These are phyloP conservation scores for Catocala nupta DNA, from an alignment of 2,888 invertebrate genomes.

Conservation along the genomic window DNA sequence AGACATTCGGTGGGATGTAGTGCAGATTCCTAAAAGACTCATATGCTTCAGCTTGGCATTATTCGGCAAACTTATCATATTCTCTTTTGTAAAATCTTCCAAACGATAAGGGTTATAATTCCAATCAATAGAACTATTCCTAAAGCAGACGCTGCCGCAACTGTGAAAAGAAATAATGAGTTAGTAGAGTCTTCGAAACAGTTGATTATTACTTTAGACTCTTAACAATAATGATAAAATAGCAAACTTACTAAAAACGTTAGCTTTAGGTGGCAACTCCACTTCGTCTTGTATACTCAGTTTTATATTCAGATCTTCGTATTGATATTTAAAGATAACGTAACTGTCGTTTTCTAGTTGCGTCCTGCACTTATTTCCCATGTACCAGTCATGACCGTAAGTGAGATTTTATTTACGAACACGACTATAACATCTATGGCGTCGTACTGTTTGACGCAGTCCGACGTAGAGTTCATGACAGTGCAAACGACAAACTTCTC, in stretches of 20 bases:
- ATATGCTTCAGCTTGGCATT: slow-evolving; percentile 62
- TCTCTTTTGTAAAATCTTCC: slow-evolving; percentile 75
- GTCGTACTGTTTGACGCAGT: slow-evolving; percentile 60
- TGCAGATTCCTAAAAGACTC: slow-evolving; percentile 63
- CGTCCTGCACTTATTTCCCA: slow-evolving; percentile 65
- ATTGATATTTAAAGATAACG: slow-evolving; percentile 68
- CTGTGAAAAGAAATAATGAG: slow-evolving; percentile 50
- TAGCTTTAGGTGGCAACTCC: slow-evolving; percentile 59
- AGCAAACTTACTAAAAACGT: slow-evolving; percentile 70
- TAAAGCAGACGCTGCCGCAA: slow-evolving; percentile 66
- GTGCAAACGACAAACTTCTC: slow-evolving; percentile 91
- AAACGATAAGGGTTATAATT: slow-evolving; percentile 66
- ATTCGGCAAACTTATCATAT: slow-evolving; percentile 66
- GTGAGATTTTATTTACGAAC: slow-evolving; percentile 59
- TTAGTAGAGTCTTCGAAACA: too few species aligned
- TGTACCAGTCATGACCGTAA: slow-evolving; percentile 49
- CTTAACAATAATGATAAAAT: background rate
- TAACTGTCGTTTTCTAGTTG: slow-evolving; percentile 56
- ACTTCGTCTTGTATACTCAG: slow-evolving; percentile 72
- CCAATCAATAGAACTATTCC: slow-evolving; percentile 71
- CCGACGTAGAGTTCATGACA: slow-evolving; percentile 49
- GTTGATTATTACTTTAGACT: too few species aligned
- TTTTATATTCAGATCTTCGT: slow-evolving; percentile 52
- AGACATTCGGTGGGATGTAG: slow-evolving; percentile 60
- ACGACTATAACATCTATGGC: slow-evolving; percentile 48